Base-by-base conservation (phyloP, 1,140 invertebrate species). In the Heliothis virescens region DNA sequence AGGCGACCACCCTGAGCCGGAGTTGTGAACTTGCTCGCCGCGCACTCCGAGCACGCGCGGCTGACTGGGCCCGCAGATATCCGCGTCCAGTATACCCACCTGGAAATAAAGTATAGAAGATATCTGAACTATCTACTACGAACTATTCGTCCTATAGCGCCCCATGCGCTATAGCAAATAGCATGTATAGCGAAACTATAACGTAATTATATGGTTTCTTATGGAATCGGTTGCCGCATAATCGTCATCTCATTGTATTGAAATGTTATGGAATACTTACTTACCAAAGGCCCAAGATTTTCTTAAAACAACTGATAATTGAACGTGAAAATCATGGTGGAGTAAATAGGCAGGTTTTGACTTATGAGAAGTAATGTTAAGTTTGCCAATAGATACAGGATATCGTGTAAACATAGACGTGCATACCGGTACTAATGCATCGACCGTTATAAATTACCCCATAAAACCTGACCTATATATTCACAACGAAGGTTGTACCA, bases 1-100 rank as follows among this genome's bases (percentile, higher is more conserved):
- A 29, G 99, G 99, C 4, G 98, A 99, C 99, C 99, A 99, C 62
- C 99, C 99, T 10, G 98, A 99, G 15, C 98, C 98, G 91, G 98
- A 99, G 89, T 98, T 97, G 95, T 99, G 99, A 29, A 99, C 98
- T 95, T 98, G 96, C 88, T 97, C 97, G 41, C 96, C 96, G 65
- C 96, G 82, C 29, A 96, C 97, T 57, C 97, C 97, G 63, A 97
- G 90, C 50, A 97, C 95, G 81, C 97, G 96, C 16, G 97, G 97
- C 84, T 97, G 97, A 55, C 97, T 97, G 29, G 98, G 98, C 0
- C 98, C 98, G 95, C 98, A 99, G 80, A 99, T 98, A 92, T 99
- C 98, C 60, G 99, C 97, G 92, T 99, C 98, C 73, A 99, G 93
- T 16, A 99, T 95, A 15, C 97, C 98, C 74, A 99, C 96, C 97